Conservation (phyloP, 2,113 vertebrate species). For the Lipophrys pholis region DNA sequence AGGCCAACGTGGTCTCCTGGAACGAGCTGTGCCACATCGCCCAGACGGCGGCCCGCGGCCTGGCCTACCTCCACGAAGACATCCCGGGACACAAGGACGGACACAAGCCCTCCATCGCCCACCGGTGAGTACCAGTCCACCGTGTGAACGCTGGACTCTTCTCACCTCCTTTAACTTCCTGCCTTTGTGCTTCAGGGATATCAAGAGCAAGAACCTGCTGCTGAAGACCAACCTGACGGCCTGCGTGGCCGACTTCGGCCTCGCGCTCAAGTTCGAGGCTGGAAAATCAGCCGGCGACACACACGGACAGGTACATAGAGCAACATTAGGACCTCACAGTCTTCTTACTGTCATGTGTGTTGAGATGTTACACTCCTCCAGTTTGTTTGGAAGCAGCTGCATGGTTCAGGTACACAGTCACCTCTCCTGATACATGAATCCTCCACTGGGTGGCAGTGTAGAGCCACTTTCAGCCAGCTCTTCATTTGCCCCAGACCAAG, state of each 20-base stretch:
- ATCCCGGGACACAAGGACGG: slow-evolving; percentile 96
- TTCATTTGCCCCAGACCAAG: too few relatives aligned
- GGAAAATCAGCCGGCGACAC: slow-evolving; percentile 97
- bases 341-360: not conserved
- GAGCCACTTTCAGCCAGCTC: too few relatives aligned
- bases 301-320: slow-evolving; percentile 89
- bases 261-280: slow-evolving; percentile 96
- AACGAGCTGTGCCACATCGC: slow-evolving; percentile 96
- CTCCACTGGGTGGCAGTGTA: too few relatives aligned
- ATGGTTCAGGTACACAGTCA: too few relatives aligned
- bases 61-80: slow-evolving; percentile 98
- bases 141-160: too few relatives aligned
- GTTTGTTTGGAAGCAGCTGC: not conserved
- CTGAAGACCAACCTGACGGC: slow-evolving; percentile 95
- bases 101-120: slow-evolving; percentile 96
- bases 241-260: slow-evolving; percentile 96
- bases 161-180: not conserved
- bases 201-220: slow-evolving; percentile 98
- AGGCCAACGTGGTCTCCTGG: slow-evolving; percentile 97
- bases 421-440: too few relatives aligned
- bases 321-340: not conserved
- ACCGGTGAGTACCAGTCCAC: slow-evolving; percentile 83
- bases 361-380: not conserved
- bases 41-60: slow-evolving; percentile 92
- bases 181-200: slow-evolving; percentile 86